Evolutionary conservation across 2,888 invertebrate genomes (phyloP).

Genomic region (Leptura quadrifasciata): DNA sequence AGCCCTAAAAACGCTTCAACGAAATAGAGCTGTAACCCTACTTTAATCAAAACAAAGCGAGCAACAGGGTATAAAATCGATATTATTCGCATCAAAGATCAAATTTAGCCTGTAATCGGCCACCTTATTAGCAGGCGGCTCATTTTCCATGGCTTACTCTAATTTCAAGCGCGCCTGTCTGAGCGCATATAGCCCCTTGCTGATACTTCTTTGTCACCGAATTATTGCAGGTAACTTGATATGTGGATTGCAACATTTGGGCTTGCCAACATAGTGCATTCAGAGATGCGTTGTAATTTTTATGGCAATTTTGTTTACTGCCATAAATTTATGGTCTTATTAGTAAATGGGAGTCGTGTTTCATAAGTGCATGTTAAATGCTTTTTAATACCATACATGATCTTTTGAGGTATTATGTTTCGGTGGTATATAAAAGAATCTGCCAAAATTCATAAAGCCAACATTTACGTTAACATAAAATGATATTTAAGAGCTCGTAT

Average conservation of each 20-base stretch:
- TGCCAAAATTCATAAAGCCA: slow-evolving; percentile 29
- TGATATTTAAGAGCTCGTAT: slow-evolving; percentile 10
- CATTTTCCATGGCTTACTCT: slow-evolving; percentile 68
- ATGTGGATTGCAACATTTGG: slow-evolving; percentile 47
- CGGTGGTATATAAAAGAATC: slow-evolving; percentile 30
- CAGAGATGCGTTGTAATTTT: slow-evolving; percentile 65
- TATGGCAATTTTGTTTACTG: slow-evolving; percentile 62
- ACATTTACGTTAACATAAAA: slow-evolving; percentile 8
- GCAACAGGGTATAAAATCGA: slow-evolving; percentile 68
- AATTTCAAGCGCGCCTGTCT: slow-evolving; percentile 66
- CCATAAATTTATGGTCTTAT: slow-evolving; percentile 41
- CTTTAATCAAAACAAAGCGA: slow-evolving; percentile 46
- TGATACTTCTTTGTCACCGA: slow-evolving; percentile 69
- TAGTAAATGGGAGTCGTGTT: slow-evolving; percentile 25
- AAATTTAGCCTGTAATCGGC: slow-evolving; percentile 71
- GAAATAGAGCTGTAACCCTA: slow-evolving; percentile 39
- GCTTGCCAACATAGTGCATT: slow-evolving; percentile 47
- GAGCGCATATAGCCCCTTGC: slow-evolving; percentile 61
- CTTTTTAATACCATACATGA: slow-evolving; percentile 38
- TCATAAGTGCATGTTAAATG: slow-evolving; percentile 40
- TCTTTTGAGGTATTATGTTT: slow-evolving; percentile 36
- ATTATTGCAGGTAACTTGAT: slow-evolving; percentile 59
- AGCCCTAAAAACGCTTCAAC: slow-evolving; percentile 22
- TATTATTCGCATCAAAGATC: slow-evolving; percentile 69
- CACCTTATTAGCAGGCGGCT: slow-evolving; percentile 71